Evolutionary conservation across 2,113 vertebrate genomes (phyloP).

Genomic region (Corapipo altera): DNA sequence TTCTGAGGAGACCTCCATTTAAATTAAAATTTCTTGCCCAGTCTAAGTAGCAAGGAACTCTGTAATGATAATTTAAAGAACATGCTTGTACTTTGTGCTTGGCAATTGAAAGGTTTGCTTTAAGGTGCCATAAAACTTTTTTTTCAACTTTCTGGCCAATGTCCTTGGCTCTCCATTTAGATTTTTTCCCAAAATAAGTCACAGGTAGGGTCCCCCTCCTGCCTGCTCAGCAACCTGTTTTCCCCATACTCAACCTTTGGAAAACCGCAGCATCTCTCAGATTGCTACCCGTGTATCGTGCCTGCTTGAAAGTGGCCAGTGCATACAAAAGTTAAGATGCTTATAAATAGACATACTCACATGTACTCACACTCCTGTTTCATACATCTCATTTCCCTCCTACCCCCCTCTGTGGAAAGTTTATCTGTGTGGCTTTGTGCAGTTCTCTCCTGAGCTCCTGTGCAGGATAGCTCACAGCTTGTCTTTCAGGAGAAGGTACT

Average conservation of each 20-base stretch:
- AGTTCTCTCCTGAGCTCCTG: neutral
- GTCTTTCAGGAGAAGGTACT: neutral
- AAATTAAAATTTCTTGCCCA: conserved; percentile 53
- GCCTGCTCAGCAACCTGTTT: neutral
- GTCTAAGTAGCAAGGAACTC: neutral
- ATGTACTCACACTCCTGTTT: neutral
- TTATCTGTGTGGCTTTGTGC: neutral
- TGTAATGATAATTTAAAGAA: conserved; percentile 44
- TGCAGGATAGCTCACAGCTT: neutral
- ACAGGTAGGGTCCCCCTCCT: neutral
- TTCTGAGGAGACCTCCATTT: conserved; percentile 49
- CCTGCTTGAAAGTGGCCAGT: neutral
- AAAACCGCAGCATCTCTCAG: neutral
- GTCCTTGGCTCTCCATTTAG: neutral
- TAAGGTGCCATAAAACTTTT: neutral
- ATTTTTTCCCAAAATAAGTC: neutral
- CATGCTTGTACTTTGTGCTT: neutral
- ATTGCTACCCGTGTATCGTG: neutral
- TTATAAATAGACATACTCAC: neutral
- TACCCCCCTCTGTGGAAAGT: neutral
- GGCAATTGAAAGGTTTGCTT: neutral
- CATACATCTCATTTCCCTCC: neutral
- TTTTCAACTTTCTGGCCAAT: neutral
- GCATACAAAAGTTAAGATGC: neutral
- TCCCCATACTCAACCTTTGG: neutral